phyloP scores from a whole-genome alignment of 2,888 invertebrate genomes.

The Biston betularia region DNA sequence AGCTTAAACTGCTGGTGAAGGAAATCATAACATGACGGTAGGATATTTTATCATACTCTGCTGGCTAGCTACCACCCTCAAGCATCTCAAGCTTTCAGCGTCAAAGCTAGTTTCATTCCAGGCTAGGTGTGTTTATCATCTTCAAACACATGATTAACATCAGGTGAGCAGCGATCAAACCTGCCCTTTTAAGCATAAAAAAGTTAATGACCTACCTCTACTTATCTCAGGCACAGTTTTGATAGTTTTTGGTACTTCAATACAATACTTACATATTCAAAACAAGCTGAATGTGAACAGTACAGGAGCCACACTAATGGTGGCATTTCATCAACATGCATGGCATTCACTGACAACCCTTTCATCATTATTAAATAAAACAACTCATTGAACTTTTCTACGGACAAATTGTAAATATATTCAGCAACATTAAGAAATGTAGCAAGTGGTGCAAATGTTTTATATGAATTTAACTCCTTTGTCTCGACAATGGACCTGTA shows the following conservation, averaged over 20 bases:
- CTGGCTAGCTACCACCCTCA: too few species aligned
- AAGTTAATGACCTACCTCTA: neutral
- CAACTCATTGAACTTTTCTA: constrained; percentile 69
- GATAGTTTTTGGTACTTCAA: neutral
- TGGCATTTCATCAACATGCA: constrained; percentile 73
- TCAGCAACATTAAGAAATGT: constrained; percentile 75
- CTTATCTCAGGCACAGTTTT: neutral
- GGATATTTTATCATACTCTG: too few species aligned
- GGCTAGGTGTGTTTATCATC: neutral
- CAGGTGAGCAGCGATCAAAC: too few species aligned
- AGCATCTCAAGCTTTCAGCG: too few species aligned
- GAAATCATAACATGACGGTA: too few species aligned
- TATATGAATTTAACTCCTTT: constrained; percentile 48
- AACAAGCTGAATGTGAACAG: constrained; percentile 64
- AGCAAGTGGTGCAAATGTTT: constrained; percentile 71
- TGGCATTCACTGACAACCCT: constrained; percentile 73
- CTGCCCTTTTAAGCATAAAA: too few species aligned
- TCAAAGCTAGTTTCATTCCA: neutral
- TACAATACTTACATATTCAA: constrained; percentile 68
- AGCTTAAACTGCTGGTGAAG: too few species aligned
- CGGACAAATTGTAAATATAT: constrained; percentile 71
- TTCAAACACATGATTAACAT: neutral
- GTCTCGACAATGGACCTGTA: constrained; percentile 33
- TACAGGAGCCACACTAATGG: constrained; percentile 77
- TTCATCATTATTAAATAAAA: constrained; percentile 73